phyloP scores from a whole-genome alignment of 2,797 vertebrate genomes.

The Sciaenops ocellatus region DNA sequence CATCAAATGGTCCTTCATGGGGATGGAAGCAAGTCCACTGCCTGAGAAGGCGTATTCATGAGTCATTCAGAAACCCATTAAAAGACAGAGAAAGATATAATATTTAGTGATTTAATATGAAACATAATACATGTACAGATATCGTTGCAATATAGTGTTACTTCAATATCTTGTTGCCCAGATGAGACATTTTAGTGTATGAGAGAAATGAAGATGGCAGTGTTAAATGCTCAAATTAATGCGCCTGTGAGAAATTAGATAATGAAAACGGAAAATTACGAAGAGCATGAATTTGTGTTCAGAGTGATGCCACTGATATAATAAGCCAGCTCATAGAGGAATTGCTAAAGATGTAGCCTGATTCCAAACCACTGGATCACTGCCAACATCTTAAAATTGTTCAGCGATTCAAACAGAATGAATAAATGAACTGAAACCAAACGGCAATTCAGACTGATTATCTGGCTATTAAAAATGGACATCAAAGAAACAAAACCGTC shows the following conservation, averaged over 20 bases:
- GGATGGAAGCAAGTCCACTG: background rate
- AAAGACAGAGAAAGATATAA: slow-evolving; percentile 15
- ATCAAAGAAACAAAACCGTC: slow-evolving; percentile 10
- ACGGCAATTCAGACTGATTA: slow-evolving; percentile 7
- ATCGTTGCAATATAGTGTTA: slow-evolving; percentile 20
- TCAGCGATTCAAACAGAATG: slow-evolving; percentile 16
- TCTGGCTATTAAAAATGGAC: slow-evolving; percentile 15
- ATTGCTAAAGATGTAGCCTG: slow-evolving; percentile 16
- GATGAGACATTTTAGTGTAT: slow-evolving; percentile 14
- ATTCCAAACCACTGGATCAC: slow-evolving; percentile 13
- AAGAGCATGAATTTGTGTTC: background rate
- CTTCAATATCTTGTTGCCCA: background rate
- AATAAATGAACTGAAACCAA: slow-evolving; percentile 10
- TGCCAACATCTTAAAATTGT: background rate
- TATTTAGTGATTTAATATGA: slow-evolving; percentile 7
- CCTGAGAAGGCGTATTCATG: slow-evolving; percentile 20
- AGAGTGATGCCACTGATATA: background rate
- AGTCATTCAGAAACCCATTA: slow-evolving; percentile 37
- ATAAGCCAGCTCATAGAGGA: slow-evolving; percentile 4
- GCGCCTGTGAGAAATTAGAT: slow-evolving; percentile 16
- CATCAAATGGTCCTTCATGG: slow-evolving; percentile 26
- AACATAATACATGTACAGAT: slow-evolving; percentile 21
- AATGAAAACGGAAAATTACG: slow-evolving; percentile 29
- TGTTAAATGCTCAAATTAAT: slow-evolving; percentile 20
- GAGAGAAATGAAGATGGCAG: background rate